These are phyloP conservation scores for Xylota sylvarum DNA, from an alignment of 2,888 invertebrate genomes.

Conservation along the genomic window DNA sequence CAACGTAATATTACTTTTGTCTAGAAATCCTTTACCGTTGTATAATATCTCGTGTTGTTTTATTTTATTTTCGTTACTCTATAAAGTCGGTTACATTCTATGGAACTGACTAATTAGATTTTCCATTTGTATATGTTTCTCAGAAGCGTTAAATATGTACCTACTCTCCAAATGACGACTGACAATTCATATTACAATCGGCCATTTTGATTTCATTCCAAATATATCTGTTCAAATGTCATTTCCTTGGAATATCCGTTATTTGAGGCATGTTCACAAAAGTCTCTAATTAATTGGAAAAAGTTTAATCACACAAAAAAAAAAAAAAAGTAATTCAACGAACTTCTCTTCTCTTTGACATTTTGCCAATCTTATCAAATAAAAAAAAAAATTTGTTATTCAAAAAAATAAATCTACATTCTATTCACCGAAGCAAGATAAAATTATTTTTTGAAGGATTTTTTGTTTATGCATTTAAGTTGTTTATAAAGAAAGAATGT, in stretches of 20 bases:
- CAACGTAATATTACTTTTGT: not conserved
- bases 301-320: not conserved
- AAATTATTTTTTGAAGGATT: not conserved
- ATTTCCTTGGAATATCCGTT: not conserved
- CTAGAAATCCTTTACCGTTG: not conserved
- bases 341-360: not conserved
- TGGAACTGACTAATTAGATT: not conserved
- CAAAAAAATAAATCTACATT: not conserved
- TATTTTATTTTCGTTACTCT: not conserved
- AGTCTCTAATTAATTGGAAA: not conserved
- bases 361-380: not conserved
- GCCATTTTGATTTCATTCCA: not conserved
- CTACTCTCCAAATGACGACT: not conserved
- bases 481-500: not conserved
- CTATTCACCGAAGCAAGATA: too few species aligned
- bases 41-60: not conserved
- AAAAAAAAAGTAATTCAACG: not conserved
- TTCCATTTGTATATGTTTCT: not conserved
- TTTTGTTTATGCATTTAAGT: not conserved
- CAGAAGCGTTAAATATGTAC: not conserved
- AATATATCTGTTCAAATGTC: not conserved
- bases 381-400: not conserved
- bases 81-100: not conserved
- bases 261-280: not conserved
- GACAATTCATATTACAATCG: not conserved